These are phyloP conservation scores for Argyrosomus japonicus DNA, from an alignment of 2,113 vertebrate genomes.

Conservation along the genomic window DNA sequence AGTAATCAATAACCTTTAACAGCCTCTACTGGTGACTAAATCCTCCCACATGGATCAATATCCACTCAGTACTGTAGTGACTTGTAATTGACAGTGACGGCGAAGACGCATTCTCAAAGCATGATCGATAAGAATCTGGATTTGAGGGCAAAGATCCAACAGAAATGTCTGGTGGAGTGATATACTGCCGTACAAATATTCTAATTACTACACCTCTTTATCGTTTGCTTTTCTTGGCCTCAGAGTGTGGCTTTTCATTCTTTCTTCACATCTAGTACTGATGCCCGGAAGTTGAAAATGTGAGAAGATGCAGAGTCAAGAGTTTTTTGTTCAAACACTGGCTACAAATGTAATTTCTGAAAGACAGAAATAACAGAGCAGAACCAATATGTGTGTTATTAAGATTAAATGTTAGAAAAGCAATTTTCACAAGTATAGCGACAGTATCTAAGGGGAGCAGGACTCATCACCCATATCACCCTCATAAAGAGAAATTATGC, in stretches of 20 bases:
- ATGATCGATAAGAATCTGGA: neutral
- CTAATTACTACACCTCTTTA: neutral
- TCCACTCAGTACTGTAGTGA: neutral
- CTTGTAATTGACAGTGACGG: neutral
- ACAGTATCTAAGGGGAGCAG: neutral
- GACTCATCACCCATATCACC: neutral
- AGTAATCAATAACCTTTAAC: conserved; percentile 20
- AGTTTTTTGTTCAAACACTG: neutral
- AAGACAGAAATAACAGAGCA: neutral
- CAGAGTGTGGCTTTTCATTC: neutral
- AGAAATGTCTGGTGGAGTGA: neutral
- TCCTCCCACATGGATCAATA: conserved; percentile 6
- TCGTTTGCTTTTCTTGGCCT: neutral
- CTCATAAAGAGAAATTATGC: neutral
- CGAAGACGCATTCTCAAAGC: neutral
- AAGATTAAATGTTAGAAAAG: neutral
- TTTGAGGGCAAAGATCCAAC: neutral
- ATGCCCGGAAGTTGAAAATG: neutral
- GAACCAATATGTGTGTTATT: too few relatives aligned
- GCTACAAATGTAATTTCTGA: neutral
- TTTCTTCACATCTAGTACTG: neutral
- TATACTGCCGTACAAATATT: neutral
- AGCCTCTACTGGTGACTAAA: neutral
- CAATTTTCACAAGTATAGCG: too few relatives aligned
- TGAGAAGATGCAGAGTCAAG: neutral